A percentile compares a stretch with the other conserved stretches of the same genome.
Conservation (phyloP, 2,113 vertebrate species). For the Amia ocellicauda region DNA sequence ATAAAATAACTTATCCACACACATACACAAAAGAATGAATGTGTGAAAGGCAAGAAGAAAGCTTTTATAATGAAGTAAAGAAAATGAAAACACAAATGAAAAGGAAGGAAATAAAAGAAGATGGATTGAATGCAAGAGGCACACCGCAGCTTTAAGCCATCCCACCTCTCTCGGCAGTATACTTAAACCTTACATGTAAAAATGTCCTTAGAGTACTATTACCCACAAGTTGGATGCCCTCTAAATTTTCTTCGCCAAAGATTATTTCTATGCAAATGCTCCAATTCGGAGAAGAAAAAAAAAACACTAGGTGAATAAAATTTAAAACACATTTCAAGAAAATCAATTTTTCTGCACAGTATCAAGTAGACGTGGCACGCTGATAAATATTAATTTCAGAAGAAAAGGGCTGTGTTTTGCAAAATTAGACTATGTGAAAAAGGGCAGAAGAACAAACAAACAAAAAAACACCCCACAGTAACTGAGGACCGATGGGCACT, state of each 20-base stretch:
- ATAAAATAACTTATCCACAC: not conserved
- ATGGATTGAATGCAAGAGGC: not conserved
- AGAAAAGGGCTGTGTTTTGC: constrained; percentile 61
- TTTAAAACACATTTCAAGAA: constrained; percentile 79
- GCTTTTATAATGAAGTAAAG: not conserved
- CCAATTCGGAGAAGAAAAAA: constrained; percentile 47
- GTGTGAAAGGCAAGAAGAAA: not conserved
- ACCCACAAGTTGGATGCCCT: constrained; percentile 60
- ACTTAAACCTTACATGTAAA: constrained; percentile 25
- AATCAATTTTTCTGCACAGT: constrained; percentile 73
- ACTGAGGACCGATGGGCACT: not conserved
- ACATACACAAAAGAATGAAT: not conserved
- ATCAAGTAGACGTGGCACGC: constrained; percentile 50
- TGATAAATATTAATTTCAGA: constrained; percentile 74
- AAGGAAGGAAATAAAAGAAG: not conserved
- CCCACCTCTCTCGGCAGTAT: not conserved
- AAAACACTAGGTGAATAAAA: constrained; percentile 61
- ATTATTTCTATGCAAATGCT: constrained; percentile 83
- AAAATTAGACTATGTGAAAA: no score
- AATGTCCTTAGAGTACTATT: constrained; percentile 47
- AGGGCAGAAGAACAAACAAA: not conserved
- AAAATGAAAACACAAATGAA: not conserved
- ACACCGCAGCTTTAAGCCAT: not conserved
- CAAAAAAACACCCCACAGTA: not conserved
- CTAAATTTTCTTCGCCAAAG: constrained; percentile 70